These are phyloP conservation scores for Aromia moschata DNA, from an alignment of 2,888 invertebrate species.

Conservation along the genomic window DNA sequence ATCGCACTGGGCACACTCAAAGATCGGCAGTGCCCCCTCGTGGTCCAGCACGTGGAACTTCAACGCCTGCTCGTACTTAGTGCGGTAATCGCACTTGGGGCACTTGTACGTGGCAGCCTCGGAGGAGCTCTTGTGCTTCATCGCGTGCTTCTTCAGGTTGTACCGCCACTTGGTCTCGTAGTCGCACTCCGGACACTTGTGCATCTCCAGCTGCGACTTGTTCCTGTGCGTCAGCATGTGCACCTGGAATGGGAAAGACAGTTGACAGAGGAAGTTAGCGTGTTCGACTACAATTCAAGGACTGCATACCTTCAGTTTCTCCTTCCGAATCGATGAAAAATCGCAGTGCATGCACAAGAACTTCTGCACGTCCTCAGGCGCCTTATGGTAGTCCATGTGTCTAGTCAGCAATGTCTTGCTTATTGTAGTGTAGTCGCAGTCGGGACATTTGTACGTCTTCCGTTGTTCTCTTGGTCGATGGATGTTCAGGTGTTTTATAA, in stretches of 20 bases:
- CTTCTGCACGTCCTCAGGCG: not conserved
- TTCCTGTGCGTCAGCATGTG: not conserved
- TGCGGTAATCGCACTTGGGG: not conserved
- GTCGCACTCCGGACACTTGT: conserved; percentile 1
- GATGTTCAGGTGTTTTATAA: not conserved
- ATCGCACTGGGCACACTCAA: not conserved
- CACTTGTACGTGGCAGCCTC: not conserved
- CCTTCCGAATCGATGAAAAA: not conserved
- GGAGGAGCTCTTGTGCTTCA: not conserved
- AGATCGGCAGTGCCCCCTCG: not conserved
- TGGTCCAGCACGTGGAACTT: not conserved
- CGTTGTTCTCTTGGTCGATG: not conserved
- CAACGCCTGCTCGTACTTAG: not conserved
- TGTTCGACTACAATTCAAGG: not conserved
- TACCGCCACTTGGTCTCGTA: not conserved
- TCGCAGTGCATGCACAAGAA: not conserved
- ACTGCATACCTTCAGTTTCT: not conserved
- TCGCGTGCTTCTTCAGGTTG: not conserved
- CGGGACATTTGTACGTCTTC: not conserved
- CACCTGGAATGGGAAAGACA: not conserved
- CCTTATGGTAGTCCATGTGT: not conserved
- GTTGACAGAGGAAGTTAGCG: not conserved
- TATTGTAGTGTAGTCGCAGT: not conserved
- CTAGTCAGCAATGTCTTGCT: not conserved
- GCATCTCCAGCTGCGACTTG: not conserved